phyloP scores from a whole-genome alignment of 2,113 vertebrate species.

The Aspiorhynchus laticeps region DNA sequence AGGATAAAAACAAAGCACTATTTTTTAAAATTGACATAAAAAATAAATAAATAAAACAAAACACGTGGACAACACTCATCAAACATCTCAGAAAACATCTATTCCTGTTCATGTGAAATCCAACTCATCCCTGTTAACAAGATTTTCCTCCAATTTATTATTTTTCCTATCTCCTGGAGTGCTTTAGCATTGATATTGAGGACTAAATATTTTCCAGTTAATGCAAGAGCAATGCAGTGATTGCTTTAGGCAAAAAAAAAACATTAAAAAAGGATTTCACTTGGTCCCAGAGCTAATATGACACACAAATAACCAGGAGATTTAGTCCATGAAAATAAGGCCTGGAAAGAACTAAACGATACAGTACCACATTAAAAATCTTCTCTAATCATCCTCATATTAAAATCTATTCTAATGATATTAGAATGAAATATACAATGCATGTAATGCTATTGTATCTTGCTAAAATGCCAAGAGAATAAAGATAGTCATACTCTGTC shows the following conservation, averaged over 20 bases:
- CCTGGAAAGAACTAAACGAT: constrained; percentile 17
- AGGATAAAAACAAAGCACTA: background rate
- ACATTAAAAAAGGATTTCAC: constrained; percentile 45
- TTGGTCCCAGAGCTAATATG: constrained; percentile 16
- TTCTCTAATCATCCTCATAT: constrained; percentile 16
- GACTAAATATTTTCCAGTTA: constrained; percentile 41
- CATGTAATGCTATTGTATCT: background rate
- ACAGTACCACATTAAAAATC: constrained; percentile 20
- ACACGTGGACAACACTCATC: background rate
- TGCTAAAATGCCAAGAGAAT: background rate
- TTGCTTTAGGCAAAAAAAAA: constrained; percentile 43
- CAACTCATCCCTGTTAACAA: constrained; percentile 47
- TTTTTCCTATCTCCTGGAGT: constrained; percentile 47
- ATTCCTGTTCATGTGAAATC: constrained; percentile 11
- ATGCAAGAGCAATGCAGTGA: constrained; percentile 38
- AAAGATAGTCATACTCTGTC: background rate
- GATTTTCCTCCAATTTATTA: constrained; percentile 49
- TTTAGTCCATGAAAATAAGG: constrained; percentile 34
- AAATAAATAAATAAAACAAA: constrained; percentile 32
- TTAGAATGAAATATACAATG: background rate
- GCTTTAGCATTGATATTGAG: constrained; percentile 46
- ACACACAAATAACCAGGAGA: constrained; percentile 37
- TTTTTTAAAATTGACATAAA: background rate
- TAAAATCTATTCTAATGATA: constrained; percentile 8
- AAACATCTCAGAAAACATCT: constrained; percentile 20